Evolutionary conservation across 2,888 invertebrate genomes (phyloP), one percentile per base, ranked within the genome.

Genomic region (Tryphoninae sp.): DNA sequence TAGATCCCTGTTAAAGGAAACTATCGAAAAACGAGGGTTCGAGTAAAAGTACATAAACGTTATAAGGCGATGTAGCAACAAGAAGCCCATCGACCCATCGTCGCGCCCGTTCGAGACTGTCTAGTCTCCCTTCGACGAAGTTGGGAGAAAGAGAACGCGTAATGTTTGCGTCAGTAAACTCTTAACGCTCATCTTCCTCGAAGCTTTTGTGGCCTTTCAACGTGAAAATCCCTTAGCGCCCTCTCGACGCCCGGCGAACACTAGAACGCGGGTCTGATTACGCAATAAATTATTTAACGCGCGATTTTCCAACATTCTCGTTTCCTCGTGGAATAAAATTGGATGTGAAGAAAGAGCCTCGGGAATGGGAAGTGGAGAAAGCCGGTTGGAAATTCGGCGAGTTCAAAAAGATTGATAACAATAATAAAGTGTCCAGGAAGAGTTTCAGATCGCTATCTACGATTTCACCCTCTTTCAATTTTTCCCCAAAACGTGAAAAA

Each of bases 211-310:
- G 81, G 86, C 69, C 76, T 72, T 78, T 65, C 71, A 55, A 74
- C 72, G 40, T 19, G 61, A 72, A 45, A 51, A 80, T 83, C 73
- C 84, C 80, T 79, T 75, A 81, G 81, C 85, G 83, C 86, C 81
- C 84, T 87, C 79, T 82, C 84, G 84, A 40, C 40, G 65, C 19
- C 19, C 69, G 72, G n/a, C 26, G 16, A 16, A 23, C 53, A 22
- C 26, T 84, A 85, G 87, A 88, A 89, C 86, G 87, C 83, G 88
- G 86, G 85, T 86, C 88, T 91, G 90, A 91, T 91, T 90, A 89
- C 89, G 88, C 86, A 90, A 91, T 89, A 33, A 91, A 91, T 91
- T 90, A 91, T 91, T 91, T 90, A 91, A 87, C 86, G 84, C 88
- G 87, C 84, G 89, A 89, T 90, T 88, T 89, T 84, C 80, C 62